These are phyloP conservation scores for Nasonia longicornis DNA, from an alignment of 1,140 invertebrate genomes.

Conservation along the genomic window DNA sequence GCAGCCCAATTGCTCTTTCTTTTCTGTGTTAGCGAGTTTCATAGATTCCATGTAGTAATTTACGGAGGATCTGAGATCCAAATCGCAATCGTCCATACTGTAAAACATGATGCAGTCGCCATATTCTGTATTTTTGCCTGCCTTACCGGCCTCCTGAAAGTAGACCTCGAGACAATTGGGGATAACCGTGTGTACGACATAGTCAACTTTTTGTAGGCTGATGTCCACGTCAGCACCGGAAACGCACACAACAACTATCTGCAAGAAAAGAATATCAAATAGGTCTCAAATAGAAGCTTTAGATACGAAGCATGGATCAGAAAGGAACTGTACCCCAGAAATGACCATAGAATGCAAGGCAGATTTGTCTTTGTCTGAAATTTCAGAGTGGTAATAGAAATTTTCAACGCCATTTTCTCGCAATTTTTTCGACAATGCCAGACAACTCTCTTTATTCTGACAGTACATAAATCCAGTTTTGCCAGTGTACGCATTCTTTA, in stretches of 20 bases:
- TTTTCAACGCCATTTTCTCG: neutral
- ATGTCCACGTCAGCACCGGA: conserved; percentile 7
- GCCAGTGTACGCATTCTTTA: neutral
- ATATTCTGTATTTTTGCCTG: neutral
- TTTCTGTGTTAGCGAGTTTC: neutral
- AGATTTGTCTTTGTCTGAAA: neutral
- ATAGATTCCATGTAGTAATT: neutral
- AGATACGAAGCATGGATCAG: neutral
- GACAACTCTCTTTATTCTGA: conserved; percentile 1
- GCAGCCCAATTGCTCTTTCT: neutral
- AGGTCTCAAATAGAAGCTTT: neutral
- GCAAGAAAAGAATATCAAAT: neutral
- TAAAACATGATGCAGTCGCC: conserved; percentile 18
- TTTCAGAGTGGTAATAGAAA: neutral
- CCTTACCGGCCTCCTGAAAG: neutral
- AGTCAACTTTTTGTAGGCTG: neutral
- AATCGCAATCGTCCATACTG: neutral
- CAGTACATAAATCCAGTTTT: conserved; percentile 29
- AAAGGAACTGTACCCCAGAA: neutral
- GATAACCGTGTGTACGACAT: neutral
- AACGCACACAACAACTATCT: conserved; percentile 22
- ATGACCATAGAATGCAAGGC: neutral
- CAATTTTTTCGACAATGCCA: neutral
- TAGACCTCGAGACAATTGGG: neutral
- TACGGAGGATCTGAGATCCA: neutral